Base-by-base conservation (phyloP, 2,113 vertebrate genomes). In the Lutjanus erythropterus region DNA sequence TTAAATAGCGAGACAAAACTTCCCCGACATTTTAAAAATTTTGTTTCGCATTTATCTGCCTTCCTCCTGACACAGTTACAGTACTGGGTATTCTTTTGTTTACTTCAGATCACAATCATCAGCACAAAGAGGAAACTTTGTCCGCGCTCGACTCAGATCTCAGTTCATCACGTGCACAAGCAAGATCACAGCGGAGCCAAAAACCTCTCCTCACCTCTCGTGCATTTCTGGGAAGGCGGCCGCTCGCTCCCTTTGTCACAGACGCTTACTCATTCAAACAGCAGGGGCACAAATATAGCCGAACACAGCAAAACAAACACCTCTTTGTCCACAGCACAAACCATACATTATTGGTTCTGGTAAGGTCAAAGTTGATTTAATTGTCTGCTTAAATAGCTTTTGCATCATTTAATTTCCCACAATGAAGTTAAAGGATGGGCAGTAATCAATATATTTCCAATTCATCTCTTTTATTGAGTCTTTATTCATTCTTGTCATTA, bases 371-470 rank as follows among this genome's bases (percentile, higher is more conserved):
- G 90, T 91, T 94, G 90, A 95, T 95, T 83, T 70, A 89, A 95
- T 95, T 93, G 94, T 94, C 93, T 94, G 89, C 93, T 94, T 93
- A 94, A 95, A 92, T 72, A 91, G 89, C 90, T 92, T 94, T 93
- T 92, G 86, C 91, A 92, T 95, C 94, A 95, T 95, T 94, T 93
- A 86, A 95, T 95, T 94, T 94, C 65, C 90, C 89, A 86, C 89
- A 95, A 94, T 94, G 85, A 78, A 89, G 92, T 94, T 94, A 92
- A 79, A 8, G 27, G 19, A 70, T 5, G 31, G 14, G 16, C 27
- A 16, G 35, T 79, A 86, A 92, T 93, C 85, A 91, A 90, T 92
- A 85, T 71, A 89, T 91, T 49, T 85, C 59, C 74, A 87, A 15
- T 46, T 27, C 12, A 41, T 49, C n/a, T 49, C 27, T 18, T 39